phyloP scores from a whole-genome alignment of 1,140 invertebrate genomes.

The Ephestia elutella region DNA sequence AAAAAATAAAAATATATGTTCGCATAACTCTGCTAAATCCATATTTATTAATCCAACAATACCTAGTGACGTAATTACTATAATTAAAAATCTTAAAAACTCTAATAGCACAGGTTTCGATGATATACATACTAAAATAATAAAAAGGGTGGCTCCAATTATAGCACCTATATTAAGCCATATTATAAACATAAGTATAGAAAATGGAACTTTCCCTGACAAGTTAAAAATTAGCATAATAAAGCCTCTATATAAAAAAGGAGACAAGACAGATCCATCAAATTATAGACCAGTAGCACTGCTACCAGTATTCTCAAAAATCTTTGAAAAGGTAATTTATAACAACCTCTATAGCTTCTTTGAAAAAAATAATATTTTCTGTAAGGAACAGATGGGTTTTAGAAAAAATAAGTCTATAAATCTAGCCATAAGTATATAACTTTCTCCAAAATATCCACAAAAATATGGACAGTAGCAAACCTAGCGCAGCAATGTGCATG shows the following conservation, averaged over 20 bases:
- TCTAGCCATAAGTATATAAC: slow-evolving; percentile 4
- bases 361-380: not conserved
- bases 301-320: slow-evolving; percentile 14
- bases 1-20: no score
- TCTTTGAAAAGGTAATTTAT: slow-evolving; percentile 9
- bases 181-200: slow-evolving; percentile 12
- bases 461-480: not conserved
- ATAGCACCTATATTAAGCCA: slow-evolving; percentile 1
- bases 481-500: not conserved
- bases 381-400: slow-evolving; percentile 8
- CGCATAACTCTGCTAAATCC: not conserved
- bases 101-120: slow-evolving; percentile 10
- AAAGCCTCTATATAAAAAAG: slow-evolving; percentile 15
- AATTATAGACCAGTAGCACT: slow-evolving; percentile 14
- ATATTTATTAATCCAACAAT: not conserved
- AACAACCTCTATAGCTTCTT: not conserved
- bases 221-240: slow-evolving; percentile 13
- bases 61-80: not conserved
- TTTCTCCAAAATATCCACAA: not conserved
- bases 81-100: slow-evolving; percentile 13
- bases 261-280: not conserved
- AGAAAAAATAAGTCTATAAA: not conserved
- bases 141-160: slow-evolving; percentile 2
- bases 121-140: not conserved
- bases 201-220: slow-evolving; percentile 12